These are phyloP conservation scores for Cactoblastis cactorum DNA, from an alignment of 2,888 invertebrate genomes.

Conservation along the genomic window DNA sequence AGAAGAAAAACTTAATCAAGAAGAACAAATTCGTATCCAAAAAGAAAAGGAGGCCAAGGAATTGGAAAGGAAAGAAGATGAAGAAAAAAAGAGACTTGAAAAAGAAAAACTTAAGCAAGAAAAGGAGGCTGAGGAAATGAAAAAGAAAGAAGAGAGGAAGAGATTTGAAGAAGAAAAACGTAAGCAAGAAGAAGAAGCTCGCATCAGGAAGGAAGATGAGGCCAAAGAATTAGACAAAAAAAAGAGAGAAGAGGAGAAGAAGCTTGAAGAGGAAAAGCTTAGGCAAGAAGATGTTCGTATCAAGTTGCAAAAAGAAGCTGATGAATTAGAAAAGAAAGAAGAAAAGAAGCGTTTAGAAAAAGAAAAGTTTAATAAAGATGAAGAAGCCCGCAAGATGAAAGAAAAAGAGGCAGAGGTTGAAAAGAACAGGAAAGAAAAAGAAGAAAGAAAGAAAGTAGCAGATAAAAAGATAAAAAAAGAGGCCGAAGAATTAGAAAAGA, in stretches of 20 bases:
- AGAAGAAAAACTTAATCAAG: conserved; percentile 21
- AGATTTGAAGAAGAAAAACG: conserved; percentile 2
- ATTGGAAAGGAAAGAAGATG: too few relatives aligned
- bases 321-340: background rate
- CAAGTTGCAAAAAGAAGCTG: conserved; percentile 12
- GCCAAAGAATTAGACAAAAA: conserved; percentile 5
- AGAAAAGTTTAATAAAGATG: conserved; percentile 9
- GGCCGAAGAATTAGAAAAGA: conserved; percentile 1
- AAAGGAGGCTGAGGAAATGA: conserved; percentile 20
- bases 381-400: conserved; percentile 17
- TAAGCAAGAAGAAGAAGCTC: conserved; percentile 17
- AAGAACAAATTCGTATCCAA: conserved; percentile 18
- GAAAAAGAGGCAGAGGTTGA: conserved; percentile 11
- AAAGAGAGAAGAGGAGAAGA: conserved; percentile 17
- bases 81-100: conserved; percentile 22
- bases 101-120: conserved; percentile 21
- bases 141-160: conserved; percentile 23
- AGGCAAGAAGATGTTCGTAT: conserved; percentile 1
- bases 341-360: conserved; percentile 1
- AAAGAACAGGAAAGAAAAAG: conserved; percentile 3
- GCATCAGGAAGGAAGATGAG: conserved; percentile 12
- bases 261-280: conserved; percentile 15
- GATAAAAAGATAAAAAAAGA: conserved; percentile 6
- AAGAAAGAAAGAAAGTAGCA: background rate
- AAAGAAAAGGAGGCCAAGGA: background rate